Conservation (phyloP, 2,797 vertebrate genomes). For the Sandelia bainsii region DNA sequence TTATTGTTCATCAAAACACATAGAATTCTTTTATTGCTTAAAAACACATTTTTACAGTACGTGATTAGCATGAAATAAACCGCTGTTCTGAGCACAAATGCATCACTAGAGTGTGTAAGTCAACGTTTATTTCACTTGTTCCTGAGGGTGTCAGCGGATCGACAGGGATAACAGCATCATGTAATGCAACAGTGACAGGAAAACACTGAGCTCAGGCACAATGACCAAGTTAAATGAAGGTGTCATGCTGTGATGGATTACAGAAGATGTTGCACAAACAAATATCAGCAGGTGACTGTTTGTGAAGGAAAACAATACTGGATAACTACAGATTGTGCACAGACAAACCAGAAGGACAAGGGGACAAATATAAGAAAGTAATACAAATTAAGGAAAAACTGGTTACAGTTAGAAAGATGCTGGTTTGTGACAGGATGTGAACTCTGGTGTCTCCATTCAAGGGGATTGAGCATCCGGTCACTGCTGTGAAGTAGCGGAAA, state of each 20-base stretch:
- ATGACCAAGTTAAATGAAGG: conserved; percentile 7
- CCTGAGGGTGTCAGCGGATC: background rate
- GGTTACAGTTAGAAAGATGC: too few relatives aligned
- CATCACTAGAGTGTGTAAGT: background rate
- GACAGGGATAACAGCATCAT: background rate
- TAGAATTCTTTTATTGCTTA: background rate
- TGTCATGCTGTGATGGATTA: conserved; percentile 20
- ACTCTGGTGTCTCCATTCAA: too few relatives aligned
- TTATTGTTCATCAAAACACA: background rate
- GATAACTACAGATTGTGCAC: too few relatives aligned
- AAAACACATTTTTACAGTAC: background rate
- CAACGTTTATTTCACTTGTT: background rate
- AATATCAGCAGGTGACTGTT: background rate
- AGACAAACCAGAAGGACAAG: too few relatives aligned
- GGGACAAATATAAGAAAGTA: too few relatives aligned
- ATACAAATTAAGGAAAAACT: too few relatives aligned
- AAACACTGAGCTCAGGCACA: background rate
- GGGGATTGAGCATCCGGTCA: too few relatives aligned
- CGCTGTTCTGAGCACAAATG: background rate
- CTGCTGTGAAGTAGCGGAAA: too few relatives aligned
- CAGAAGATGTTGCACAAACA: background rate
- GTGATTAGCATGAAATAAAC: background rate
- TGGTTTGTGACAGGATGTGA: too few relatives aligned
- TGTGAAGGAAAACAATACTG: background rate
- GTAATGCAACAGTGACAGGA: background rate